Conservation (phyloP, 2,113 vertebrate species). For the Corythaixoides concolor region DNA sequence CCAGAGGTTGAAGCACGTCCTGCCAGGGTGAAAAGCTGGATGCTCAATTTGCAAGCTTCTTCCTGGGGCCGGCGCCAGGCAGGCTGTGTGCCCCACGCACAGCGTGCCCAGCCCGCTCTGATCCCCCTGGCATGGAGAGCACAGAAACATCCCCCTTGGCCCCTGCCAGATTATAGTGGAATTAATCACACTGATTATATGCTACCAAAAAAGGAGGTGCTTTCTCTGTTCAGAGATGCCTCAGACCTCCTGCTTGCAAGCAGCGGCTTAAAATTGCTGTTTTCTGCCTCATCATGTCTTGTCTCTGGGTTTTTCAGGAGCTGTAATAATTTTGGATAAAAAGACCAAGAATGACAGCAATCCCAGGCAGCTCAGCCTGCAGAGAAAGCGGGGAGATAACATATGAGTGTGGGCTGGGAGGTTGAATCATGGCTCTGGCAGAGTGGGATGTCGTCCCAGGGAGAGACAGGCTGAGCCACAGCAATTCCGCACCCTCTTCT, state of each 20-base stretch:
- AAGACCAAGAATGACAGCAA: conserved; percentile 36
- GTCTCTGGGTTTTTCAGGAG: conserved; percentile 6
- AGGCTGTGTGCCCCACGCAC: neutral
- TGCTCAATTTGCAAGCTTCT: neutral
- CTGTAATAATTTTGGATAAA: conserved; percentile 22
- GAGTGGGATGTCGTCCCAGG: neutral
- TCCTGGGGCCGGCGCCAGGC: neutral
- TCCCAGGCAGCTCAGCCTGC: conserved; percentile 23
- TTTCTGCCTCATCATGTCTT: conserved; percentile 19
- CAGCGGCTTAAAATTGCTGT: conserved; percentile 49
- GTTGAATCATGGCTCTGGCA: neutral
- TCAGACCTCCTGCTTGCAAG: conserved; percentile 5
- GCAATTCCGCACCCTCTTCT: neutral
- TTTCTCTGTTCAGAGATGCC: conserved; percentile 41
- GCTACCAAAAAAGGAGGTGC: conserved; percentile 76
- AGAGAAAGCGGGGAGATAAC: neutral
- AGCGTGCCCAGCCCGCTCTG: neutral
- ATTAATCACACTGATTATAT: conserved; percentile 65
- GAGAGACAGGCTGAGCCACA: neutral
- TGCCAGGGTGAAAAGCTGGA: neutral
- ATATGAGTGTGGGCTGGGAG: neutral
- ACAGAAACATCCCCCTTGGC: conserved; percentile 20
- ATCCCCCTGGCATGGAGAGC: conserved; percentile 41
- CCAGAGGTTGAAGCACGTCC: neutral
- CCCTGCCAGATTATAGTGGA: conserved; percentile 54